Percentiles rank a stretch among this genome's conserved stretches.
Conservation (phyloP, 2,113 vertebrate genomes). For the Elgaria multicarinata region DNA sequence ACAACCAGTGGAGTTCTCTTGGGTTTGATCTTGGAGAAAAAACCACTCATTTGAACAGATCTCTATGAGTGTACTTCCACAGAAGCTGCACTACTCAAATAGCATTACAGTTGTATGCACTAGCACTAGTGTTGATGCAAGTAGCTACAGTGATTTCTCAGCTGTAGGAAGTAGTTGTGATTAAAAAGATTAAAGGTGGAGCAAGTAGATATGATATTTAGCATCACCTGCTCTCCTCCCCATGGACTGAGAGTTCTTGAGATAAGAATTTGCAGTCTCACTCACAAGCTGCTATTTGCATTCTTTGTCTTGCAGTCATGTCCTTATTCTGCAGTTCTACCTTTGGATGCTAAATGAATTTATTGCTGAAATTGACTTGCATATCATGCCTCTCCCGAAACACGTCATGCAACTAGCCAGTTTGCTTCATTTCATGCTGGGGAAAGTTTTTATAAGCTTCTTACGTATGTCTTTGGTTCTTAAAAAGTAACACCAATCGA, state of each 20-base stretch:
- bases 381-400: not conserved
- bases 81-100: not conserved
- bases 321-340: not conserved
- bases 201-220: not conserved
- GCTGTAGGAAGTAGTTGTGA: no score
- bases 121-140: not conserved
- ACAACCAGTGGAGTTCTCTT: not conserved
- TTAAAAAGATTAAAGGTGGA: not conserved
- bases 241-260: not conserved
- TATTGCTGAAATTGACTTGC: not conserved
- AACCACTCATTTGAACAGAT: no score
- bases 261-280: not conserved
- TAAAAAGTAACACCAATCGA: not conserved
- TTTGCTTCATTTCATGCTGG: not conserved
- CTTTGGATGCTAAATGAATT: not conserved
- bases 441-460: not conserved
- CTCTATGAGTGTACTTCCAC: not conserved
- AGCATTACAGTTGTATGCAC: not conserved
- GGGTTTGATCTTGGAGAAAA: not conserved
- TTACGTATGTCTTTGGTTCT: not conserved
- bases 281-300: not conserved
- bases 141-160: not conserved
- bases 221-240: not conserved
- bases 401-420: not conserved
- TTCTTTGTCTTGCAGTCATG: no score